Evolutionary conservation across 2,113 vertebrate species (phyloP).

Genomic region (Strix aluco): DNA sequence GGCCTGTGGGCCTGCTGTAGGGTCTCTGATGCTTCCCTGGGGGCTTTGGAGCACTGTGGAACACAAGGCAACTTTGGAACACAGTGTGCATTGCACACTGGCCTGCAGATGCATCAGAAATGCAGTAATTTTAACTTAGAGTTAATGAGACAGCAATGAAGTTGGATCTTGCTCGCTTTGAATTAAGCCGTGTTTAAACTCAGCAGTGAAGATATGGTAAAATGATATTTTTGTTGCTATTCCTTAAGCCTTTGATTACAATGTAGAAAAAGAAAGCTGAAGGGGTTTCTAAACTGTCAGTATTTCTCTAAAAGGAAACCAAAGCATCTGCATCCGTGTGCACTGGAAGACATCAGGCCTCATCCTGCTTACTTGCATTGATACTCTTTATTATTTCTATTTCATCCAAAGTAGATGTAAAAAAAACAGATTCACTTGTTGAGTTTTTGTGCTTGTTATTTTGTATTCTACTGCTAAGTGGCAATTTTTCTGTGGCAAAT

Average conservation of each 20-base stretch:
- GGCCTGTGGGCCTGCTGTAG: not conserved
- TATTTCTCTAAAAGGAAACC: not conserved
- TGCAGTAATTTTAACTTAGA: not conserved
- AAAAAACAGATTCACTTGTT: not conserved
- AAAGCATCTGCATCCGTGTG: not conserved
- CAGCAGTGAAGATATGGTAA: not conserved
- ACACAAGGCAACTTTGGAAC: not conserved
- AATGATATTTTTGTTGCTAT: not conserved
- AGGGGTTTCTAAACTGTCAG: not conserved
- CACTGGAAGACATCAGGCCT: not conserved
- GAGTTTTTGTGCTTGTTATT: not conserved
- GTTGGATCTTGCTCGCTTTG: not conserved
- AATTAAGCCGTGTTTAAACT: not conserved
- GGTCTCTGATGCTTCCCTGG: not conserved
- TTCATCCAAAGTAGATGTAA: not conserved
- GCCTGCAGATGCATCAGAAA: not conserved
- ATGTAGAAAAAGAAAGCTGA: not conserved
- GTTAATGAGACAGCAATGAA: not conserved
- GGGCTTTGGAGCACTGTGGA: not conserved
- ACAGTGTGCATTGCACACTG: not conserved
- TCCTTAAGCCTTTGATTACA: not conserved
- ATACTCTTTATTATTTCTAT: not conserved
- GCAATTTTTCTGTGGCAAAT: not conserved
- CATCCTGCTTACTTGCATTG: not conserved
- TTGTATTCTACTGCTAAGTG: not conserved